Evolutionary conservation across 2,888 invertebrate species (phyloP).

Genomic region (Brachylomia viminalis): DNA sequence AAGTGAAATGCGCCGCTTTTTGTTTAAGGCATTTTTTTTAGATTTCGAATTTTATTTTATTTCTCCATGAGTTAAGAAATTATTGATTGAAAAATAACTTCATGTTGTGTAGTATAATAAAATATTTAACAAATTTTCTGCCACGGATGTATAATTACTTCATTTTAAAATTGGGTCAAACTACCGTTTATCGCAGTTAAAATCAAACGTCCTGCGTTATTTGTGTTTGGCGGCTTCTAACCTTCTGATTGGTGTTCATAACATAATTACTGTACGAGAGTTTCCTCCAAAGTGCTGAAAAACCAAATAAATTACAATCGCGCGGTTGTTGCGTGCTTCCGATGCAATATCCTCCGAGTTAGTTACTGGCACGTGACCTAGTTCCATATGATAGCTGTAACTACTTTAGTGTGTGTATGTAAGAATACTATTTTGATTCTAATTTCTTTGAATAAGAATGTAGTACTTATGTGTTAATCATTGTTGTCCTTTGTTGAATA

Average conservation of each 20-base stretch:
- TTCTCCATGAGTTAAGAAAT: neutral
- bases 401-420: conserved; percentile 24
- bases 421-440: conserved; percentile 11
- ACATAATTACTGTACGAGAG: conserved; percentile 58
- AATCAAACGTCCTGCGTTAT: conserved; percentile 59
- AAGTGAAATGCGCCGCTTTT: conserved; percentile 86
- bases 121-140: neutral
- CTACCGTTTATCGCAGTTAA: conserved; percentile 46
- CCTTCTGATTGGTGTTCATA: conserved; percentile 60
- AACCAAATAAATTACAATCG: conserved; percentile 66
- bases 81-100: neutral
- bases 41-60: neutral
- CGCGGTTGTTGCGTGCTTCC: conserved; percentile 71
- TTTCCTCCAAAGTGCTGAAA: conserved; percentile 62
- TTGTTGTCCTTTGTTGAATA: neutral
- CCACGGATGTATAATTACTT: conserved; percentile 17
- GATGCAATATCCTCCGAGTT: conserved; percentile 70
- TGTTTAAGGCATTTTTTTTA: conserved; percentile 10
- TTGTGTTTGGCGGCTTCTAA: conserved; percentile 47
- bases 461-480: neutral
- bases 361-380: conserved; percentile 62
- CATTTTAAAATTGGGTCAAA: conserved; percentile 50
- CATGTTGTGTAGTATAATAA: neutral
- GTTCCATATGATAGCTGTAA: conserved; percentile 60
- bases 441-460: neutral